Base-by-base conservation (phyloP, 1,140 invertebrate genomes). In the Dendroctonus ponderosae region DNA sequence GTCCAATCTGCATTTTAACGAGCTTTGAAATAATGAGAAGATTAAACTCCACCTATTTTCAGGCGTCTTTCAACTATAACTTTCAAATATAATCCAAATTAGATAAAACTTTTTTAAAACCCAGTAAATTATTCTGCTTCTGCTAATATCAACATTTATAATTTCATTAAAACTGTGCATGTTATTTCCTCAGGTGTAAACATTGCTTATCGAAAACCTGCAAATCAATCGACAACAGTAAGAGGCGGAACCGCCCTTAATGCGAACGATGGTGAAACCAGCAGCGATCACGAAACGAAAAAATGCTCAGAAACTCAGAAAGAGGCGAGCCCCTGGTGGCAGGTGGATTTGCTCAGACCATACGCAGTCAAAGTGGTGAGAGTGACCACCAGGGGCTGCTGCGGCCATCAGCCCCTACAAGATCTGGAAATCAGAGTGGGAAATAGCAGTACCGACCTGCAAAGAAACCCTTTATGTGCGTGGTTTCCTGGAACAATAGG, bases 401-500 rank as follows among this genome's bases (percentile, higher is more conserved):
- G 82, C 87, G 89, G 92, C 72, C 91, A 94, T 74, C 90, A 93
- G 74, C 92, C 91, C n/a, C 81, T 95, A 38, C 90, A 94, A 78
- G 93, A 96, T 78, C 81, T 96, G 50, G 93, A 96, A 81, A 94
- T 96, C 65, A 82, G 93, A 43, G 92, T 96, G 5, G 93, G 93
- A 26, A 95, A 96, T 77, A 95, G 91, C 77, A 93, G 91, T 58
- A 84, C 84, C 3, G 91, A 93, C 72, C 79, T 94, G 43, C 91
- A 93, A 75, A 84, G 90, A 50, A 96, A 96, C 82, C 91, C 92
- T 42, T 80, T 96, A 1, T 96, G 93, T 75, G 91, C 93, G 9
- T 96, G 94, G 93, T 93, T 92, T 79, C 92, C 93, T 0, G 92
- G 92, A 58, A 93, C 91, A n/a, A 86, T 94, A 50, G 90, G 91